Percentiles rank a stretch among this genome's conserved stretches.
These are phyloP conservation scores for Thunnus maccoyii DNA, from an alignment of 2,113 vertebrate genomes.

Conservation along the genomic window DNA sequence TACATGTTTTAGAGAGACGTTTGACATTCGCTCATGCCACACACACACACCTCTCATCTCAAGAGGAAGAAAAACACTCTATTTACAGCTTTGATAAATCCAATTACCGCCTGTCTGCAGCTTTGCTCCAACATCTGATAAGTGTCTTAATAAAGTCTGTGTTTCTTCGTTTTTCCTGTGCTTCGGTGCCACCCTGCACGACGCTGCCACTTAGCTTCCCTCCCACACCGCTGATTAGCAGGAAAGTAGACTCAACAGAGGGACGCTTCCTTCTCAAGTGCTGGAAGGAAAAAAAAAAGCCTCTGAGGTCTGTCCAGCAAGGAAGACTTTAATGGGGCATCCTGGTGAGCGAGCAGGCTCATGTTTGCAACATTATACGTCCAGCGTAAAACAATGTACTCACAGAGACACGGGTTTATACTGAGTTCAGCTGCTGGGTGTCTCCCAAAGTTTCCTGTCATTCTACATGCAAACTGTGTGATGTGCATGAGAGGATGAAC, in stretches of 20 bases:
- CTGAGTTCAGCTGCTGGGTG: slow-evolving; percentile 13
- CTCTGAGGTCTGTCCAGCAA: slow-evolving; percentile 45
- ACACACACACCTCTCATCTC: not conserved
- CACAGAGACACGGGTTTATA: slow-evolving; percentile 28
- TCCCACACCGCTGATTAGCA: slow-evolving; percentile 51
- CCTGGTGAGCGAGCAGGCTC: slow-evolving; percentile 42
- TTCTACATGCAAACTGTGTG: not conserved
- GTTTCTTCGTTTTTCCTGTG: slow-evolving; percentile 33
- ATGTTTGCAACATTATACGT: slow-evolving; percentile 52
- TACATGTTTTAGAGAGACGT: not conserved
- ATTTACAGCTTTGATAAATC: slow-evolving; percentile 22
- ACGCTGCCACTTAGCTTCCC: slow-evolving; percentile 28
- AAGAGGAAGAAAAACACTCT: not conserved
- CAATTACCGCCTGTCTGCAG: slow-evolving; percentile 2
- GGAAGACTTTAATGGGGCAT: slow-evolving; percentile 54
- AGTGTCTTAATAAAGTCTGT: slow-evolving; percentile 18
- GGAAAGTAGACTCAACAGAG: slow-evolving; percentile 45
- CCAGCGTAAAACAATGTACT: slow-evolving; percentile 38
- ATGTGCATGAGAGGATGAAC: not conserved
- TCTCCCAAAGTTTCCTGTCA: slow-evolving; percentile 20
- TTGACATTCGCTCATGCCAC: not conserved
- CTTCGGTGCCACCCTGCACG: slow-evolving; percentile 8
- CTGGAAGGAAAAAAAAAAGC: slow-evolving; percentile 19
- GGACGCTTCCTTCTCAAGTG: slow-evolving; percentile 25
- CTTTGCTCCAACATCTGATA: slow-evolving; percentile 31